Conservation (phyloP, 2,797 vertebrate genomes). For the Mycteria americana region DNA sequence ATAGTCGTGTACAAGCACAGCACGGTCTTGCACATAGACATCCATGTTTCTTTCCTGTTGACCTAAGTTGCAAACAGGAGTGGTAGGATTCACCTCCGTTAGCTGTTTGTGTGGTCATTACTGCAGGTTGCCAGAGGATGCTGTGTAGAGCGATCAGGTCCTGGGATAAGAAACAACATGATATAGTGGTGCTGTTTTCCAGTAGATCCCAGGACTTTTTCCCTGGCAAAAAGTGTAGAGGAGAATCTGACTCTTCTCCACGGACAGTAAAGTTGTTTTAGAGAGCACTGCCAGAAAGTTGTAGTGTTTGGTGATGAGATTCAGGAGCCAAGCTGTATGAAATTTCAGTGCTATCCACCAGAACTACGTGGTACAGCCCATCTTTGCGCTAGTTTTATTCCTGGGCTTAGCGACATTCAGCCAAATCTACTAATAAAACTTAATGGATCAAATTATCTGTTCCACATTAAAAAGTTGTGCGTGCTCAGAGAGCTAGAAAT, state of each 20-base stretch:
- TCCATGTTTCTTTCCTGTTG: neutral
- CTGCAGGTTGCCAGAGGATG: neutral
- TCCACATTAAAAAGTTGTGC: neutral
- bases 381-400: neutral
- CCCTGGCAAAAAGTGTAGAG: neutral
- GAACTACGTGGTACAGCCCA: neutral
- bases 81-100: neutral
- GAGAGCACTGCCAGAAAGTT: neutral
- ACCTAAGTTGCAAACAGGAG: neutral
- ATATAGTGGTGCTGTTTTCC: neutral
- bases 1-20: neutral
- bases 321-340: neutral
- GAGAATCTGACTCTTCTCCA: neutral
- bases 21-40: neutral
- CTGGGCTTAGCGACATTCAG: neutral
- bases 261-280: neutral
- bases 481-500: neutral
- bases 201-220: neutral
- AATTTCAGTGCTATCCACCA: neutral
- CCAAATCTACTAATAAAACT: neutral
- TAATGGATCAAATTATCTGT: conserved; percentile 9
- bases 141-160: neutral
- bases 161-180: neutral
- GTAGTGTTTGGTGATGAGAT: neutral
- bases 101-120: neutral